Conservation (phyloP, 2,113 vertebrate species). For the Sarotherodon lohbergeri region DNA sequence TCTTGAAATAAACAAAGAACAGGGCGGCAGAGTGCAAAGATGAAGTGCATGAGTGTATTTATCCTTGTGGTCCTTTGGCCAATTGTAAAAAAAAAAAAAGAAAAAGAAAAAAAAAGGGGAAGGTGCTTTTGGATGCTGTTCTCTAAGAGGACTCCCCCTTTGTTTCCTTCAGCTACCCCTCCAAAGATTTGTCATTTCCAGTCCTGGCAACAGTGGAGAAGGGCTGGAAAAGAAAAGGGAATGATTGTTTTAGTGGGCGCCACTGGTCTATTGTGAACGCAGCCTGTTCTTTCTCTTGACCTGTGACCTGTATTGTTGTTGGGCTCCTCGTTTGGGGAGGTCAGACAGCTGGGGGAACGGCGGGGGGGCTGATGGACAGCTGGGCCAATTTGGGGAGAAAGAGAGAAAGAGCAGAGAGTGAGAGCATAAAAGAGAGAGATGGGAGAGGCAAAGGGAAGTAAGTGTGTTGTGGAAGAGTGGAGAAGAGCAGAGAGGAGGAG, state of each 20-base stretch:
- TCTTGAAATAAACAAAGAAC: constrained; percentile 57
- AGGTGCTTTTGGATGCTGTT: constrained; percentile 54
- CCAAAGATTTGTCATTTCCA: constrained; percentile 78
- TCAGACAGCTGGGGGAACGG: constrained; percentile 69
- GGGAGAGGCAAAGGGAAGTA: constrained; percentile 19
- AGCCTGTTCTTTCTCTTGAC: constrained; percentile 84
- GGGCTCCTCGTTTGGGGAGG: constrained; percentile 65
- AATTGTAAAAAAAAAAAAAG: constrained; percentile 11
- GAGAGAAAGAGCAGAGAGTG: constrained; percentile 28
- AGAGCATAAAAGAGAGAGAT: constrained; percentile 38
- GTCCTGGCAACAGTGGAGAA: constrained; percentile 56
- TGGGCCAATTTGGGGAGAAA: constrained; percentile 64
- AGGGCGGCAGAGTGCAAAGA: constrained; percentile 34
- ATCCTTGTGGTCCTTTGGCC: constrained; percentile 46
- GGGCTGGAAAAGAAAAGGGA: constrained; percentile 59
- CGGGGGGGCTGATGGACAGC: constrained; percentile 76
- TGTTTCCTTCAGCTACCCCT: constrained; percentile 51
- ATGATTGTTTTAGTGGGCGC: constrained; percentile 74
- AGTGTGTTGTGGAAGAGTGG: constrained; percentile 7
- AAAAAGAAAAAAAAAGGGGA: neutral
- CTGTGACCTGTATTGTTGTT: constrained; percentile 77
- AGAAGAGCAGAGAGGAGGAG: constrained; percentile 17
- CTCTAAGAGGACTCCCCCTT: constrained; percentile 33
- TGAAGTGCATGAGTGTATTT: constrained; percentile 56
- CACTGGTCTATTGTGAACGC: constrained; percentile 78